phyloP scores from a whole-genome alignment of 30 jellyfish, hydroid and myxozoan genomes.

The Sanderia malayensis region DNA sequence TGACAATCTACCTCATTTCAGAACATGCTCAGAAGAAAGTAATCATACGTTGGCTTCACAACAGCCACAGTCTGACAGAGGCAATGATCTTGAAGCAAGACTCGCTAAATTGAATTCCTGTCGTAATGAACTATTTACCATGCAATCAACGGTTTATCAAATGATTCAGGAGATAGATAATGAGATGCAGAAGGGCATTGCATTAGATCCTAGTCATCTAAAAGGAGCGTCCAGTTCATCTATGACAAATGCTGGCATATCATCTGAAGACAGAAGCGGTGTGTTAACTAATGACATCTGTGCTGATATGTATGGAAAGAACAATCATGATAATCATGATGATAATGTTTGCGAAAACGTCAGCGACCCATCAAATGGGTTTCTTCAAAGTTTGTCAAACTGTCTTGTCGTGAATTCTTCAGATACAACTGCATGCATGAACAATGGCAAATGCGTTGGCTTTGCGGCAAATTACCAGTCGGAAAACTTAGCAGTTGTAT shows the following conservation, averaged over 20 bases:
- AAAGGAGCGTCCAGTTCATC: too few relatives aligned
- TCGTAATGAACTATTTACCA: background rate
- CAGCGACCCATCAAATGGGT: too few relatives aligned
- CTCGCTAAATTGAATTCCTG: conserved; percentile 3
- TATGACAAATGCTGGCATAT: background rate
- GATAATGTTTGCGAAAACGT: too few relatives aligned
- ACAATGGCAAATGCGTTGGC: background rate
- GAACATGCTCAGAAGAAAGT: conserved; percentile 51
- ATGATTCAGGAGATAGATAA: conserved; percentile 45
- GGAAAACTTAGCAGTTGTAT: background rate
- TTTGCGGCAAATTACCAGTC: too few relatives aligned
- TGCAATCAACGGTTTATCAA: conserved; percentile 22
- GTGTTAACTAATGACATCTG: background rate
- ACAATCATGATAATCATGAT: too few relatives aligned
- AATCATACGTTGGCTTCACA: conserved; percentile 23
- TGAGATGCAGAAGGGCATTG: conserved; percentile 28
- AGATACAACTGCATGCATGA: background rate
- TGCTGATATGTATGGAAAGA: too few relatives aligned
- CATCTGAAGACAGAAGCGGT: background rate
- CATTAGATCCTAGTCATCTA: background rate
- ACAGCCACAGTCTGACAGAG: conserved; percentile 14
- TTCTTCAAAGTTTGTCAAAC: background rate
- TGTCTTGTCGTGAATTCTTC: background rate
- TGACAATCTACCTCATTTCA: conserved; percentile 63
- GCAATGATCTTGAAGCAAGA: background rate